These are phyloP conservation scores for Jordanella pulchra DNA, from an alignment of 2,797 vertebrate genomes.

Conservation along the genomic window DNA sequence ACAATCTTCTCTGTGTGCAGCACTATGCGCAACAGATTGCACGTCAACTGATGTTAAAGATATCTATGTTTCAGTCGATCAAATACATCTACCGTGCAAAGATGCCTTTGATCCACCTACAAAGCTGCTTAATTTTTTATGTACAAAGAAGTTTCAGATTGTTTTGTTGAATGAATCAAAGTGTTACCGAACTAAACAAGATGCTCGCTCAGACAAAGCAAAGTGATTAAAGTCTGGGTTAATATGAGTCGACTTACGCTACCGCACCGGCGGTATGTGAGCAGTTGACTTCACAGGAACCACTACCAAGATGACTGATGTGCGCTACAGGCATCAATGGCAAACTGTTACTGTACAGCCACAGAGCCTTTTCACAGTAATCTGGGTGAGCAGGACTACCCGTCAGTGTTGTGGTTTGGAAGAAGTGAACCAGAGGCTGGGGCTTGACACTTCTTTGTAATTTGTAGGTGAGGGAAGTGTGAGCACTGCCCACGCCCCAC, in stretches of 20 bases:
- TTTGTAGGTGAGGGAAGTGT: constrained; percentile 70
- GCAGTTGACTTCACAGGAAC: constrained; percentile 67
- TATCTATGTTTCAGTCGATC: constrained; percentile 8
- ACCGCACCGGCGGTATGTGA: constrained; percentile 58
- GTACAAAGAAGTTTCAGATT: constrained; percentile 56
- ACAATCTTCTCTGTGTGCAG: not conserved
- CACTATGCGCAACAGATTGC: constrained; percentile 5
- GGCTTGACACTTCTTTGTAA: constrained; percentile 71
- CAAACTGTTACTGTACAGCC: constrained; percentile 74
- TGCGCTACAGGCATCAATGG: constrained; percentile 66
- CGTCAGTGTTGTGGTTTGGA: constrained; percentile 76
- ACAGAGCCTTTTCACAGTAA: constrained; percentile 70
- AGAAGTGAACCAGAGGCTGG: constrained; percentile 59
- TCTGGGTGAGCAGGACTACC: constrained; percentile 63
- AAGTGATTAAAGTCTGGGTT: constrained; percentile 52
- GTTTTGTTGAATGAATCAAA: constrained; percentile 78
- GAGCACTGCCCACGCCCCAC: constrained; percentile 34
- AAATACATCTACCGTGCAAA: not conserved
- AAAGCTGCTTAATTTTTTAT: constrained; percentile 32
- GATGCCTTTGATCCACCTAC: constrained; percentile 44
- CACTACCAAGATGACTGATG: constrained; percentile 70
- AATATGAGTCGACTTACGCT: constrained; percentile 57
- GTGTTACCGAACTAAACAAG: constrained; percentile 56
- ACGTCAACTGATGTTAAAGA: constrained; percentile 1
- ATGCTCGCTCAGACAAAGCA: constrained; percentile 35